These are phyloP conservation scores for Uria lomvia DNA, from an alignment of 2,113 vertebrate genomes.

Conservation along the genomic window DNA sequence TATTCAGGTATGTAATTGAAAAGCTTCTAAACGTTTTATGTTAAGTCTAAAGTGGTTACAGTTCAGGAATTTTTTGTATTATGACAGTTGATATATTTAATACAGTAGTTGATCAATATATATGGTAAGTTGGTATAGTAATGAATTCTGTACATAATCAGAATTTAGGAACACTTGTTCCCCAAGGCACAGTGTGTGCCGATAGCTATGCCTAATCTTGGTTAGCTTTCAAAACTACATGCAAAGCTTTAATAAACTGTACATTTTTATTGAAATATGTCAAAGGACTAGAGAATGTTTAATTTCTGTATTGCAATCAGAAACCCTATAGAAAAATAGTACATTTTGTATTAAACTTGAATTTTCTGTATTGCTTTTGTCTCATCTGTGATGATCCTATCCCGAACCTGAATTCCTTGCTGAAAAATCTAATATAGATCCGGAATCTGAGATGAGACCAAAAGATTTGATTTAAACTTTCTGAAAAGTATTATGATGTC, in stretches of 20 bases:
- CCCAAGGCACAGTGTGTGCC: not conserved
- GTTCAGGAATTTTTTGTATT: not conserved
- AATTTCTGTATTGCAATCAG: not conserved
- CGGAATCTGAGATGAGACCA: slow-evolving; percentile 72
- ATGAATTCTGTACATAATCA: not conserved
- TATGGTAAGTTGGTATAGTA: not conserved
- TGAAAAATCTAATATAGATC: slow-evolving; percentile 70
- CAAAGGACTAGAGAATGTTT: not conserved
- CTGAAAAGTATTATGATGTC: not conserved
- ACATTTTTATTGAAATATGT: rapidly evolving
- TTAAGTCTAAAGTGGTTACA: not conserved
- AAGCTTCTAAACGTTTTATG: not conserved
- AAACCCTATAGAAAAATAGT: not conserved
- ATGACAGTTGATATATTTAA: not conserved
- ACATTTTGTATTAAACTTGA: not conserved
- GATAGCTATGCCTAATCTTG: not conserved
- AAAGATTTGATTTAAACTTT: not conserved
- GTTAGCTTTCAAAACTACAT: not conserved
- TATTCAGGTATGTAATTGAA: not conserved
- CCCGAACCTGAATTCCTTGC: slow-evolving; percentile 76
- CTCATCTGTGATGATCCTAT: slow-evolving; percentile 74
- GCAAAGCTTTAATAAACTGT: not conserved
- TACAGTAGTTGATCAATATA: not conserved
- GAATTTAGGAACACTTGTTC: not conserved
- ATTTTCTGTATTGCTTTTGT: not conserved